A percentile compares a stretch with the other conserved stretches of the same genome.
Evolutionary conservation across 2,888 invertebrate species (phyloP).

Genomic region (Eupeodes luniger): DNA sequence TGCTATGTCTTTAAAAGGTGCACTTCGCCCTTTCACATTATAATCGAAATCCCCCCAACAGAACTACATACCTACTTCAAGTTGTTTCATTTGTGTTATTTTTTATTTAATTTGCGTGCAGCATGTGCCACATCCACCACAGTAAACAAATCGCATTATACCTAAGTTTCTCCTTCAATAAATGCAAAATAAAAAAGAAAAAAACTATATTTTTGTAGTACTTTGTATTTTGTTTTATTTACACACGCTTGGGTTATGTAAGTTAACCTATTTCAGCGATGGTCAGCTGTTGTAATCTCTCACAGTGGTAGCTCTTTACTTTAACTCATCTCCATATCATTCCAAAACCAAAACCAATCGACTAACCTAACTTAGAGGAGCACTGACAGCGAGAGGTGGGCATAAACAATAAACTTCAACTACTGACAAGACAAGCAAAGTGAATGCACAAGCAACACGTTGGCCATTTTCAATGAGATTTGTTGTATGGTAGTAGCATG

Average conservation of each 20-base stretch:
- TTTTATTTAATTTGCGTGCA: constrained; percentile 14
- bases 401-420: not conserved
- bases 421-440: constrained; percentile 2
- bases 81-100: constrained; percentile 26
- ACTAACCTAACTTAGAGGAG: not conserved
- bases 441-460: constrained; percentile 62
- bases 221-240: not conserved
- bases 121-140: constrained; percentile 24
- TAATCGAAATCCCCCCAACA: not conserved
- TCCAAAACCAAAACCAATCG: not conserved
- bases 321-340: not conserved
- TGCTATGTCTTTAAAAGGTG: constrained; percentile 11
- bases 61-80: not conserved
- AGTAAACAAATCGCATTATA: constrained; percentile 63
- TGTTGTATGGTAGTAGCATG: constrained; percentile 38
- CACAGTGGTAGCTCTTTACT: not conserved
- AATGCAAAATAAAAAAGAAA: constrained; percentile 1
- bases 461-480: constrained; percentile 60
- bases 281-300: constrained; percentile 36
- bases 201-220: not conserved
- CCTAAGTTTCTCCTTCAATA: constrained; percentile 6
- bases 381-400: not conserved
- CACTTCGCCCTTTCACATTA: constrained; percentile 49
- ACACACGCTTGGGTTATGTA: constrained; percentile 48
- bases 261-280: constrained; percentile 31